Evolutionary conservation across 2,888 invertebrate genomes (phyloP), one percentile per base, ranked within the genome.

Genomic region (Leptinotarsa rubiginosa): DNA sequence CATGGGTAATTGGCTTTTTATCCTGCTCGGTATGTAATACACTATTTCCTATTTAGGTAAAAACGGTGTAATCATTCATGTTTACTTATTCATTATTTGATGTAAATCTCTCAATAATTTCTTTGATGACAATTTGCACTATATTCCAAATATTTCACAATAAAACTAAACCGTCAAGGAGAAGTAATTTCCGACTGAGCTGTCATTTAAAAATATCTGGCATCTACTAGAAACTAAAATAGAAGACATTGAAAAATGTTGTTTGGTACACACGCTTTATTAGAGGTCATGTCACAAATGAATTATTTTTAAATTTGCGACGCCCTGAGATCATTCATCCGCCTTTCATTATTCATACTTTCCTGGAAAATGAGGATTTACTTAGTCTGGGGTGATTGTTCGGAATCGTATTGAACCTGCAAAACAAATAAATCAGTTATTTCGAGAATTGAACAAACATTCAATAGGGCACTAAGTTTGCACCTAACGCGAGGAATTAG

Each of bases 201-300:
- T 67, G 67, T 49, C 52, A 52, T 50, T 56, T 56, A 56, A 25
- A 69, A 69, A 54, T 69, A 69, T 56, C 54, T 56, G 31, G 56
- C 3, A 56, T 41, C 22, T 16, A 69, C 41, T n/a, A 56, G 68
- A 56, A 18, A 54, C 56, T 47, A 62, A 72, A 72, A 72, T 72
- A 72, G 72, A 72, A 68, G 72, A 62, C 72, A 72, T 72, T 72
- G 72, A 68, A 71, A 67, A 67, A 65, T 66, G n/a, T 31, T 62
- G 68, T 69, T 56, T 69, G 56, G 68, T 69, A 18, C 41, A 69
- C 47, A 69, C 22, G 56, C 50, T 69, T 69, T 20, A 67, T 67
- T 69, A 69, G 47, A 66, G 66, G 49, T 50, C 66, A 66, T 22
- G 50, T 47, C 52, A 68, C 47, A 69, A 54, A 69, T 31, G 56